Evolutionary conservation across 2,113 vertebrate species (phyloP), one percentile per base, ranked within the genome.

Genomic region (Opisthocomus hoazin): DNA sequence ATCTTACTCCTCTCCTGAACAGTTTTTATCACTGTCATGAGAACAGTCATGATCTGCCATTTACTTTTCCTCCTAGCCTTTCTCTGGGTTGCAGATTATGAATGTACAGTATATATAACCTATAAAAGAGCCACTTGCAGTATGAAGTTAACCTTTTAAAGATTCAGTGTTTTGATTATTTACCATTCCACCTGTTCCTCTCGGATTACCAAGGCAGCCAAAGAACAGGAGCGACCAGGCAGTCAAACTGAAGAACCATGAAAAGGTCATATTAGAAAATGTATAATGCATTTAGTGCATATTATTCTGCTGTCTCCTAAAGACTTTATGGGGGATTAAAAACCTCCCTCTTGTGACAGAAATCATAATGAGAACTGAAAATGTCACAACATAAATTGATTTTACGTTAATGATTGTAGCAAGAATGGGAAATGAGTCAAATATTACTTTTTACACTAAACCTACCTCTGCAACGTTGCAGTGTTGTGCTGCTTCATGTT

Each of bases 301-400:
- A 89, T 96, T 96, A 92, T 89, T 89, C 89, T 83, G 30, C 84
- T 94, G 91, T 89, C 95, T 97, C 94, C 66, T 95, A 77, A 93
- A 90, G 93, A 85, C 86, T 94, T 97, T 92, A 81, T 46, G 71
- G 66, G 23, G 74, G 84, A 95, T 97, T 97, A 91, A 96, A 97
- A 93, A 92, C 91, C 91, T 95, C 70, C 84, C 77, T 91, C 70
- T 78, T 81, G 63, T 86, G 87, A 96, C 92, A 96, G 85, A 96
- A 82, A 94, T 89, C 89, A 84, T 93, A 96, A 96, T 85, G 57
- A 92, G 92, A 97, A 96, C 87, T 94, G 96, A 96, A 97, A 97
- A 97, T 97, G 96, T 92, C 92, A 95, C 85, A 94, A 87, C 74
- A 94, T 90, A 94, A 96, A 97, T 96, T 97, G 95, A 95, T 93